Conservation (phyloP, 2,113 vertebrate species). For the Scophthalmus maximus region DNA sequence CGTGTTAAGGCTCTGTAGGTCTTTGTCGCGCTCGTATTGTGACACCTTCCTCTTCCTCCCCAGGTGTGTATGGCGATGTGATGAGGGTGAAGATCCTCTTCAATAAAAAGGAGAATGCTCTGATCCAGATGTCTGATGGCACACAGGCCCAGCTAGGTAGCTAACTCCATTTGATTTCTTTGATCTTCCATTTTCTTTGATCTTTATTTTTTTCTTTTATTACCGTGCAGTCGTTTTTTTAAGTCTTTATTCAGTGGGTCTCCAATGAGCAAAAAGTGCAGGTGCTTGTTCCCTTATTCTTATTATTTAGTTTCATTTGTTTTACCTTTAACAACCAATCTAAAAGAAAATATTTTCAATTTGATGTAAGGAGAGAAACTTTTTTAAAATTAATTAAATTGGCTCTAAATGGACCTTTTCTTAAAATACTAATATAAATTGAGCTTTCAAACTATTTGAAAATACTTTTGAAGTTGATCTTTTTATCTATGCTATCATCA, state of each 20-base stretch:
- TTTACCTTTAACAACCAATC: background rate
- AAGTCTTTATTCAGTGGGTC: constrained; percentile 3
- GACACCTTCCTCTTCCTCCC: constrained; percentile 45
- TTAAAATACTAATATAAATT: too few relatives aligned
- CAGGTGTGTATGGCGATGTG: constrained; percentile 84
- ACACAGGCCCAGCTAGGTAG: constrained; percentile 97
- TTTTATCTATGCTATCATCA: too few relatives aligned
- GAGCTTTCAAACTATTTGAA: too few relatives aligned
- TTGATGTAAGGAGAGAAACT: too few relatives aligned
- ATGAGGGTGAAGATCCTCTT: constrained; percentile 97
- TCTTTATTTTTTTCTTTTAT: background rate
- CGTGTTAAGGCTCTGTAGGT: constrained; percentile 6
- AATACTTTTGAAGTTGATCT: too few relatives aligned
- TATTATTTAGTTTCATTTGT: background rate
- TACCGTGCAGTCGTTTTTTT: background rate
- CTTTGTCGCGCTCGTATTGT: constrained; percentile 29
- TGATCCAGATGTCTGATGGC: constrained; percentile 97
- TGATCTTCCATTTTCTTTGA: constrained; percentile 18
- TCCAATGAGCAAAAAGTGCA: background rate
- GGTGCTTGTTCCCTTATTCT: background rate
- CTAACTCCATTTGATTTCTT: constrained; percentile 13
- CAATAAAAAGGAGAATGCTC: constrained; percentile 97
- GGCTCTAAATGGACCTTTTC: too few relatives aligned
- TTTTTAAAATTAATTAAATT: too few relatives aligned
- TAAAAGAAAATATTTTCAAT: background rate